These are phyloP conservation scores for Drosophila equinoxialis DNA, from an alignment of 1,140 invertebrate genomes.

Conservation along the genomic window DNA sequence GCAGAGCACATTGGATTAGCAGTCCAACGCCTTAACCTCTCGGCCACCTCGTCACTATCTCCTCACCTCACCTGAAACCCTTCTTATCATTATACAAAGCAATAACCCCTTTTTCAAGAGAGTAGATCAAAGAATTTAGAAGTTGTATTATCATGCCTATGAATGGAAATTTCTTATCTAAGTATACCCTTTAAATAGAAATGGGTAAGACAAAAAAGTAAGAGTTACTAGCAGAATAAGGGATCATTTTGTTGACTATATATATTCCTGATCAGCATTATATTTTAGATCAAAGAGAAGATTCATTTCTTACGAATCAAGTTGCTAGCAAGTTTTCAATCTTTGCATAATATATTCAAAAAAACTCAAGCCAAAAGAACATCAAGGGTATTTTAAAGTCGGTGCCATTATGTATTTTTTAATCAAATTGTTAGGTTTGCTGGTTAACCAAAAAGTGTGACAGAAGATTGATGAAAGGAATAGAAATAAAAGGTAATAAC, in stretches of 20 bases:
- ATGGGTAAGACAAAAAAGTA: background rate
- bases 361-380: no score
- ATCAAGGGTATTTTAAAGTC: background rate
- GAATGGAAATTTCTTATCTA: conserved; percentile 53
- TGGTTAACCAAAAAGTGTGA: background rate
- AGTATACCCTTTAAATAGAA: background rate
- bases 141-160: conserved; percentile 9
- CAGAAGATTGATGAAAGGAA: background rate
- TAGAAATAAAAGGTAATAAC: no score
- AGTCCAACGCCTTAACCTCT: conserved; percentile 95
- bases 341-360: no score
- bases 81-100: background rate
- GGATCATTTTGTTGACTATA: no score
- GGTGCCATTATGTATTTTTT: background rate
- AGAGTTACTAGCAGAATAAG: no score
- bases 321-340: no score
- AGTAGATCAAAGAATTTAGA: background rate
- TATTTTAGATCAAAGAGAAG: no score
- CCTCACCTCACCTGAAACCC: background rate
- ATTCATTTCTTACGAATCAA: no score
- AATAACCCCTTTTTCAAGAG: conserved; percentile 4
- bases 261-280: no score
- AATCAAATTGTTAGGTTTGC: no score
- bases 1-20: conserved; percentile 89
- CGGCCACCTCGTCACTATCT: conserved; percentile 90